Conservation (phyloP, 2,113 vertebrate genomes). For the Sphyrna mokarran region DNA sequence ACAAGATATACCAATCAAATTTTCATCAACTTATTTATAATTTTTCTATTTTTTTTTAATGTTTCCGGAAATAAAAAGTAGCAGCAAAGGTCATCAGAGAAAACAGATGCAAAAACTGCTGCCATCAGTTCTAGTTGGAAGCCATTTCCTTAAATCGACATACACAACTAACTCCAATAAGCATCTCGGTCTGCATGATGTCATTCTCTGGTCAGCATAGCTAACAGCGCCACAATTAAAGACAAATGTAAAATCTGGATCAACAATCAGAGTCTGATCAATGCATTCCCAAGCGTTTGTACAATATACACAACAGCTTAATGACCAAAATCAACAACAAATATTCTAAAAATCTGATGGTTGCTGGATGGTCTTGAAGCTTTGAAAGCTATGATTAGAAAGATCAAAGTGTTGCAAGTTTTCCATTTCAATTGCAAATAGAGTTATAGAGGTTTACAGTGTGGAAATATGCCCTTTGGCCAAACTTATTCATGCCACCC, state of each 20-base stretch:
- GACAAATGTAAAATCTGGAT: not conserved
- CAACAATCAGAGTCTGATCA: not conserved
- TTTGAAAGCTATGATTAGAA: not conserved
- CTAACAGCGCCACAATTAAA: not conserved
- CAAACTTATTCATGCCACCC: no score
- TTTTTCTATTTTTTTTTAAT: not conserved
- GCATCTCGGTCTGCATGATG: not conserved
- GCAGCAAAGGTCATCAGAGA: not conserved
- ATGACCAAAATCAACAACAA: not conserved
- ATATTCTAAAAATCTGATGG: not conserved
- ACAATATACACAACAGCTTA: not conserved
- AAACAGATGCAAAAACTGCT: constrained; percentile 1
- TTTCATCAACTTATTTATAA: not conserved
- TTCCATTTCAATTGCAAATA: not conserved
- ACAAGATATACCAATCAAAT: not conserved
- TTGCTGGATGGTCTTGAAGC: not conserved
- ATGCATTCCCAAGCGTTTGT: not conserved
- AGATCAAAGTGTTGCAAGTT: not conserved
- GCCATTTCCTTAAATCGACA: constrained; percentile 6
- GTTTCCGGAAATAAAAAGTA: not conserved
- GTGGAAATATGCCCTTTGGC: no score
- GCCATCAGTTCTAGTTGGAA: not conserved
- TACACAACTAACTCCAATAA: not conserved
- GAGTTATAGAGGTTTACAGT: no score
- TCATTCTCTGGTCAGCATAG: not conserved